Evolutionary conservation across 2,113 vertebrate species (phyloP).

Genomic region (Aythya baeri): DNA sequence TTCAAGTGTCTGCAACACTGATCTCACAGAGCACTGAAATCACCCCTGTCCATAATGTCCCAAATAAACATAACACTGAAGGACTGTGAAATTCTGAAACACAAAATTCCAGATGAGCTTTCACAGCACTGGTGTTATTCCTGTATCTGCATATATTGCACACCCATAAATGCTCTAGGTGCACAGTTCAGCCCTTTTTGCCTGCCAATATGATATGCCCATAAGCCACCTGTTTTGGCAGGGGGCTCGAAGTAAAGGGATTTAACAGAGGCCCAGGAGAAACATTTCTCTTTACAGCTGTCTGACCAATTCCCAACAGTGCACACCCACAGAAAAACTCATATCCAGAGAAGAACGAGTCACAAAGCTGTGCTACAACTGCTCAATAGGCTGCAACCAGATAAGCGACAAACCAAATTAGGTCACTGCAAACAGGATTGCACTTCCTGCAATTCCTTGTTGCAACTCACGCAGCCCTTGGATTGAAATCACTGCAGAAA

Average conservation of each 20-base stretch:
- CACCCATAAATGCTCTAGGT: neutral
- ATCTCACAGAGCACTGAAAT: neutral
- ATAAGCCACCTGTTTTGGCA: neutral
- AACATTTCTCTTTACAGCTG: neutral
- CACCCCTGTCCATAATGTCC: neutral
- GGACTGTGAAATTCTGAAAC: neutral
- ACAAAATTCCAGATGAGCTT: neutral
- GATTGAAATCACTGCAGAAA: neutral
- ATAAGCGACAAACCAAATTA: neutral
- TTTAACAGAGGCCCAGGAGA: neutral
- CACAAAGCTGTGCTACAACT: neutral
- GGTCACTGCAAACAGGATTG: neutral
- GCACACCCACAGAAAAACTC: too few species aligned
- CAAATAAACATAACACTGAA: neutral
- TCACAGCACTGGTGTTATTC: neutral
- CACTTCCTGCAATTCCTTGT: neutral
- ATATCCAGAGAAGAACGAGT: neutral
- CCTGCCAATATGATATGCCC: neutral
- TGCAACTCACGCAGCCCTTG: neutral
- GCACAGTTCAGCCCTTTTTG: neutral
- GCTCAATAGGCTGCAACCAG: neutral
- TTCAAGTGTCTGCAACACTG: neutral
- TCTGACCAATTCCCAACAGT: neutral
- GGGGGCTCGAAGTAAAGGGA: neutral
- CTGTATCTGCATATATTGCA: neutral